Evolutionary conservation across 2,113 vertebrate species (phyloP).

Genomic region (Marmota monax): DNA sequence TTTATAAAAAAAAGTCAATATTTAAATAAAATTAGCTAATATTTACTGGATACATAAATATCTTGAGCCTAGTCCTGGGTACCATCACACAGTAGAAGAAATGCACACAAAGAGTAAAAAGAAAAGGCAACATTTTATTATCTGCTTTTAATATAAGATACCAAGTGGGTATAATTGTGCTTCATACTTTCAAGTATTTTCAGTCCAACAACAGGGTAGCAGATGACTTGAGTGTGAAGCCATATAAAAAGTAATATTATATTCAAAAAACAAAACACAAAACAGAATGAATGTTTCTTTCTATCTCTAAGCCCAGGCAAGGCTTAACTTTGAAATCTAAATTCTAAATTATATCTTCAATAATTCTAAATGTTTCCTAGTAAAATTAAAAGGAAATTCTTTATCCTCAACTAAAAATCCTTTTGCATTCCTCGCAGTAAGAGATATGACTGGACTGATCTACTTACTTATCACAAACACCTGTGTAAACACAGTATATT

Average conservation of each 20-base stretch:
- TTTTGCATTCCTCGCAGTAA: constrained; percentile 39
- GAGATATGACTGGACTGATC: not conserved
- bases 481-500: constrained; percentile 55
- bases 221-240: not conserved
- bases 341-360: constrained; percentile 74
- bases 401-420: constrained; percentile 42
- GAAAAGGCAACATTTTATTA: not conserved
- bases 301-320: not conserved
- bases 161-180: not conserved
- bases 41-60: not conserved
- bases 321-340: constrained; percentile 68
- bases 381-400: constrained; percentile 66
- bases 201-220: not conserved
- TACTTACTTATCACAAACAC: constrained; percentile 52
- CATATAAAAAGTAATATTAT: constrained; percentile 5
- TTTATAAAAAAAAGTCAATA: constrained; percentile 21
- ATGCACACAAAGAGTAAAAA: not conserved
- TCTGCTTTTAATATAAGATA: not conserved
- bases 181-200: constrained; percentile 22
- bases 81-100: not conserved
- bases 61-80: not conserved
- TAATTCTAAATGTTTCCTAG: constrained; percentile 14
- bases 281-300: not conserved
- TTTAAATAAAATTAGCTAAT: not conserved
- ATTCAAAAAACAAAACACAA: not conserved